These are phyloP conservation scores for Callipepla californica DNA, from an alignment of 2,113 vertebrate genomes.

Conservation along the genomic window DNA sequence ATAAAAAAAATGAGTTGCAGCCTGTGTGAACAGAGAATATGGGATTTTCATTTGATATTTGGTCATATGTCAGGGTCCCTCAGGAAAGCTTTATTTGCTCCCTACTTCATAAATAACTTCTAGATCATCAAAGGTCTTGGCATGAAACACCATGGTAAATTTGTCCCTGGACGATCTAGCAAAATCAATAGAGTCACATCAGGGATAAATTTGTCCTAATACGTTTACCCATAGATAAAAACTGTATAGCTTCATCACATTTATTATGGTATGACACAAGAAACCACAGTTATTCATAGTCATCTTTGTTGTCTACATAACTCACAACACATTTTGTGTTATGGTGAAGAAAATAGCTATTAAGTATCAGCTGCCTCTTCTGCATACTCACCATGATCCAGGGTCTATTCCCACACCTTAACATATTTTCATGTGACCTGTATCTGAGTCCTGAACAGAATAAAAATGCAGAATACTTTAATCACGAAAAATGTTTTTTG, in stretches of 20 bases:
- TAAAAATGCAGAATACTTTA: not conserved
- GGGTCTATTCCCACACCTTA: not conserved
- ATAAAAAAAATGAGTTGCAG: not conserved
- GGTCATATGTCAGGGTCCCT: not conserved
- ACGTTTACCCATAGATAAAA: conserved; percentile 8
- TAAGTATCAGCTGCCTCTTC: not conserved
- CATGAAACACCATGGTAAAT: not conserved
- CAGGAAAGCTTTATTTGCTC: conserved; percentile 21
- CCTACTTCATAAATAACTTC: conserved; percentile 1
- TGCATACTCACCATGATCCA: not conserved
- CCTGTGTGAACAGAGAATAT: not conserved
- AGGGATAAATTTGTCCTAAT: conserved; percentile 31
- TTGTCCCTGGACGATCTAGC: not conserved
- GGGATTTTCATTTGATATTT: not conserved
- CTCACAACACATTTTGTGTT: not conserved
- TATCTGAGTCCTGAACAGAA: not conserved
- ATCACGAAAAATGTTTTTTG: not conserved
- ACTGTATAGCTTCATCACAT: not conserved
- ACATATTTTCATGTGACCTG: not conserved
- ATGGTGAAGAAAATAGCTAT: not conserved
- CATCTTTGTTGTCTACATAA: not conserved
- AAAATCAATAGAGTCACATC: conserved; percentile 26
- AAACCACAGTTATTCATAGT: conserved; percentile 13
- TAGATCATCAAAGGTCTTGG: conserved; percentile 1
- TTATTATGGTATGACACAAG: not conserved